These are phyloP conservation scores for Megalopta genalis DNA, from an alignment of 1,140 invertebrate genomes.

Conservation along the genomic window DNA sequence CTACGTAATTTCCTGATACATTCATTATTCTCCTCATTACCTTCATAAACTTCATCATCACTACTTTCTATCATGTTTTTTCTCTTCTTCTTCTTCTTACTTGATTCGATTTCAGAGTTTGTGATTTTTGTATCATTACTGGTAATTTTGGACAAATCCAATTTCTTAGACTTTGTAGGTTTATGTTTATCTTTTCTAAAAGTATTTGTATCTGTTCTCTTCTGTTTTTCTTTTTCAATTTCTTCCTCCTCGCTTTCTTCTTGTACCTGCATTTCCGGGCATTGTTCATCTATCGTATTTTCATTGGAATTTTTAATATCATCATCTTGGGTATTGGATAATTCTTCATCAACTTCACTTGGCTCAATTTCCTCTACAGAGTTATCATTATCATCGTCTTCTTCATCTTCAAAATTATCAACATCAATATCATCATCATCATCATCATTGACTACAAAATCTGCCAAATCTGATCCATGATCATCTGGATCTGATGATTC, in stretches of 20 bases:
- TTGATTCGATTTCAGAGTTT: too few species aligned
- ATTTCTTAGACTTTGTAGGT: too few species aligned
- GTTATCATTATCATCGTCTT: constrained; percentile 67
- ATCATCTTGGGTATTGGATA: constrained; percentile 21
- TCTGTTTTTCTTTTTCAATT: neutral
- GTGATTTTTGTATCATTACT: too few species aligned
- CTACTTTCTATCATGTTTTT: too few species aligned
- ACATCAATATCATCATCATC: too few species aligned
- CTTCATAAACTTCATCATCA: too few species aligned
- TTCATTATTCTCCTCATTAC: too few species aligned
- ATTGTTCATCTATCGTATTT: constrained; percentile 15
- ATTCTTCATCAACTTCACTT: constrained; percentile 10
- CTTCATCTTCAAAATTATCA: too few species aligned
- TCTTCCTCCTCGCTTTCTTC: neutral
- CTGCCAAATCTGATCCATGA: constrained; percentile 64
- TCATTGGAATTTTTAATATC: constrained; percentile 33
- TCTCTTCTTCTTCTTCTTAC: too few species aligned
- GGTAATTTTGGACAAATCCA: too few species aligned
- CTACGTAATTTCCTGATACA: too few species aligned
- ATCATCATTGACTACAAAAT: constrained; percentile 70
- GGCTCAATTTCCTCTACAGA: constrained; percentile 32
- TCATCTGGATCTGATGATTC: constrained; percentile 68
- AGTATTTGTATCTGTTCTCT: neutral
- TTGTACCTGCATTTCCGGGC: constrained; percentile 1
- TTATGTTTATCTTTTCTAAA: too few species aligned